phyloP scores from a whole-genome alignment of 2,113 vertebrate genomes.

The Carassius auratus region DNA sequence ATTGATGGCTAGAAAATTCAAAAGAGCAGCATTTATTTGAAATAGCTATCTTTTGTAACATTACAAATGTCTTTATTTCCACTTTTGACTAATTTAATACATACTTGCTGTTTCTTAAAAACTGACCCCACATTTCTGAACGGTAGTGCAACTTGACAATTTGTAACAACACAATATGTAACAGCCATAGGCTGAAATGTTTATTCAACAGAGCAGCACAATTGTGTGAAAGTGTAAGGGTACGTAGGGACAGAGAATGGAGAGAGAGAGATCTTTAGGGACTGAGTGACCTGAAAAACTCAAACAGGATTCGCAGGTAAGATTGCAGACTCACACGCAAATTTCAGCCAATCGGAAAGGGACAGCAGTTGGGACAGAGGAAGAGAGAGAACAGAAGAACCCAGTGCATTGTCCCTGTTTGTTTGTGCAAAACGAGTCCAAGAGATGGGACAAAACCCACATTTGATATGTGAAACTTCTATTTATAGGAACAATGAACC shows the following conservation, averaged over 20 bases:
- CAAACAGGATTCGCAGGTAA: slow-evolving; percentile 51
- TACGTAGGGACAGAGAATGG: slow-evolving; percentile 36
- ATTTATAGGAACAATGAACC: neutral
- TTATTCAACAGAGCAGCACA: slow-evolving; percentile 22
- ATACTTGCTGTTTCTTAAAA: neutral
- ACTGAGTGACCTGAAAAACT: slow-evolving; percentile 69
- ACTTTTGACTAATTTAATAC: neutral
- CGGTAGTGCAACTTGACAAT: neutral
- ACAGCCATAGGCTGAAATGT: neutral
- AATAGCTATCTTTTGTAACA: neutral
- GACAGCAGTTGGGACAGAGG: slow-evolving; percentile 5
- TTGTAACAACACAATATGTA: neutral
- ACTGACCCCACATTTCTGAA: neutral
- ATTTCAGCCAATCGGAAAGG: slow-evolving; percentile 54
- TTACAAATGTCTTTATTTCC: neutral
- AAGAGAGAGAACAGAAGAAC: neutral
- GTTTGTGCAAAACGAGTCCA: neutral
- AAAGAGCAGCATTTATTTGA: neutral
- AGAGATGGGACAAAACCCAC: slow-evolving; percentile 33
- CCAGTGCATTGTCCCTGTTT: slow-evolving; percentile 30
- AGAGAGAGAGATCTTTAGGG: slow-evolving; percentile 58
- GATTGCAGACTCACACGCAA: slow-evolving; percentile 57
- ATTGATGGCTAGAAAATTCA: neutral
- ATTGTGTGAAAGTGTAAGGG: slow-evolving; percentile 4
- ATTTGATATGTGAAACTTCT: neutral